Base-by-base conservation (phyloP, 2,113 vertebrate species). In the Alosa alosa region DNA sequence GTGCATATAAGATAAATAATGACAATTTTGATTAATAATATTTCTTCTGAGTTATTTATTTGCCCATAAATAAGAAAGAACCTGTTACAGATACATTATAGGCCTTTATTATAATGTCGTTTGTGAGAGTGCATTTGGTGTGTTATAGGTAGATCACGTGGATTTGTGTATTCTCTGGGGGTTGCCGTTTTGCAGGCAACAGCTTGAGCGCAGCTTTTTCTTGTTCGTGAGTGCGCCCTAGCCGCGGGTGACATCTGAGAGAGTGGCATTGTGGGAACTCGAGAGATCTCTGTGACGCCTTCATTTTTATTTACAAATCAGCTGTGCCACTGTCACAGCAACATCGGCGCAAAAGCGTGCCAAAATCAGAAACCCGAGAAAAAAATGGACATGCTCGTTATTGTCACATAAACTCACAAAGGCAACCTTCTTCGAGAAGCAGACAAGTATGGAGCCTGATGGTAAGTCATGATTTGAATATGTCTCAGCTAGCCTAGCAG, bases 221-320 rank as follows among this genome's bases (percentile, higher is more conserved):
- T 22, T 36, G 64, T 8, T 36, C 9, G 64, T 36, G 64, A 31
- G 64, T 31, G 64, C n/a, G 64, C 64, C 9, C 1, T 31, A 2
- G 2, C 41, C 41, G 41, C 9, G 8, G 8, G 64, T 36, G n/a
- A 36, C 64, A 36, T 72, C n/a, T 72, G n/a, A 31, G n/a, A 31
- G 25, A 2, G 64, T 36, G 31, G 64, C 64, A 72, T 72, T 72
- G 64, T 72, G 64, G 64, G 64, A 36, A 72, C 13, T 13, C 15
- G 6, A 13, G 64, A 13, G 8, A 72, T 36, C 6, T 55, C 4
- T 55, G 13, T 36, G 25, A 72, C 64, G 64, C 64, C 64, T 25
- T 72, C 64, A 31, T 36, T 25, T 36, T 72, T 72, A 72, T 72
- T 72, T 72, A 72, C 25, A 72, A 72, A 72, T 25, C 64, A 72